phyloP scores from a whole-genome alignment of 2,797 vertebrate genomes.

The Typhlichthys eigenmanni region DNA sequence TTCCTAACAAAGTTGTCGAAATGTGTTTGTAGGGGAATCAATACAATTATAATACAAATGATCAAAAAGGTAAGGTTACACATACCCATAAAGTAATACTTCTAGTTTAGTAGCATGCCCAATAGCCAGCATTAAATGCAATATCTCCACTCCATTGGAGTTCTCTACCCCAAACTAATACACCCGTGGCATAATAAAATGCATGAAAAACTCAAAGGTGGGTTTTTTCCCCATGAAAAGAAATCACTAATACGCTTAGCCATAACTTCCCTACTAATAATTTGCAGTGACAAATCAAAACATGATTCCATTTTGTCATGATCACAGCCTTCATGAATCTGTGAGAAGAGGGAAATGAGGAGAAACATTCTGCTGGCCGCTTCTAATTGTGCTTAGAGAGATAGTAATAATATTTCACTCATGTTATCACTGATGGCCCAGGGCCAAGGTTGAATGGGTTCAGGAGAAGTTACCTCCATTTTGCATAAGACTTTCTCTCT shows the following conservation, averaged over 20 bases:
- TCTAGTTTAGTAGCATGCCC: not conserved
- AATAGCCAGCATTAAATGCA: not conserved
- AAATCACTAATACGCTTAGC: not conserved
- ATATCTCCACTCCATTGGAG: not conserved
- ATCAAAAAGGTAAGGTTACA: not conserved
- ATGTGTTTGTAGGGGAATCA: not conserved
- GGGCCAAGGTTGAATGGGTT: not conserved
- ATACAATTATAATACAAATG: not conserved
- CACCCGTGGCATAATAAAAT: not conserved
- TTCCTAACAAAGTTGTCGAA: too few relatives aligned
- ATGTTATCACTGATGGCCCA: constrained; percentile 17
- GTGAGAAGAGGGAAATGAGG: not conserved
- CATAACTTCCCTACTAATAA: constrained; percentile 1
- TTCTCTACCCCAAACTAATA: too few relatives aligned
- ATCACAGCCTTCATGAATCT: not conserved
- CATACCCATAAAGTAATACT: not conserved
- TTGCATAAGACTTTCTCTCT: not conserved
- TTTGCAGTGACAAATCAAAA: constrained; percentile 1
- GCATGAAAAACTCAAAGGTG: not conserved
- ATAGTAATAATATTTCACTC: constrained; percentile 5
- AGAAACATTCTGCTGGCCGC: not conserved
- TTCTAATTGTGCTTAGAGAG: constrained; percentile 4
- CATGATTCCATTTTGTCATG: not conserved
- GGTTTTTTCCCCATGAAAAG: not conserved
- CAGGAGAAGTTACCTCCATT: not conserved